Evolutionary conservation across 2,888 invertebrate species (phyloP), one percentile per base, ranked within the genome.

Genomic region (Palloptera scutellata): DNA sequence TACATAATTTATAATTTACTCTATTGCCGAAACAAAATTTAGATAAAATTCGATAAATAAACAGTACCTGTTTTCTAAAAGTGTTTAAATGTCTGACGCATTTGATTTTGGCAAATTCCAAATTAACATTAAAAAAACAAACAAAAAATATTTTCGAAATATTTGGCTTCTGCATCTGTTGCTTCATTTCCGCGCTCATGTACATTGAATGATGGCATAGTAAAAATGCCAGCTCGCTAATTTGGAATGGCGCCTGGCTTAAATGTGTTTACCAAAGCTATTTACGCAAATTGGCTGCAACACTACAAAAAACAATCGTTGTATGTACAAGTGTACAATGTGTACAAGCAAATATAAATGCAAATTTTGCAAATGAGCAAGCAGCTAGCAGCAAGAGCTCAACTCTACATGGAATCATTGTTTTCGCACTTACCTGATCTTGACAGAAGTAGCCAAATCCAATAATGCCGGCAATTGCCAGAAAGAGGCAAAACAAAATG

Each of bases 381-480:
- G 15, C 15, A 59, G 5, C 59, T n/a, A 58, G 10, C n/a, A 30
- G n/a, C n/a, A 20, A 15, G 6, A n/a, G n/a, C n/a, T n/a, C n/a
- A n/a, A n/a, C n/a, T n/a, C n/a, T n/a, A 3, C 9, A 54, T 48
- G 13, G 48, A 20, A 45, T 20, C 8, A 3, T 11, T 20, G 13
- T n/a, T 12, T 40, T 63, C 58, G 19, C 76, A 81, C 88, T 88
- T 80, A 92, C 91, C 88, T 93, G 92, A 84, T 95, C 94, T 73
- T 94, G 93, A 83, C 94, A 95, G 82, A 94, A 94, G 85, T 94
- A 95, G 79, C 95, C 94, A 84, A 95, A 92, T 79, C 93, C 95
- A 77, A 95, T 90, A 85, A 95, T 94, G 75, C 95, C 94, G 83
- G 92, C 92, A 73, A 95, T 88, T 76, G 93, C 92, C 80, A 95